A percentile compares a stretch with the other conserved stretches of the same genome.
These are phyloP conservation scores for Corythornis vintsioides DNA, from an alignment of 2,113 vertebrate species.

Conservation along the genomic window DNA sequence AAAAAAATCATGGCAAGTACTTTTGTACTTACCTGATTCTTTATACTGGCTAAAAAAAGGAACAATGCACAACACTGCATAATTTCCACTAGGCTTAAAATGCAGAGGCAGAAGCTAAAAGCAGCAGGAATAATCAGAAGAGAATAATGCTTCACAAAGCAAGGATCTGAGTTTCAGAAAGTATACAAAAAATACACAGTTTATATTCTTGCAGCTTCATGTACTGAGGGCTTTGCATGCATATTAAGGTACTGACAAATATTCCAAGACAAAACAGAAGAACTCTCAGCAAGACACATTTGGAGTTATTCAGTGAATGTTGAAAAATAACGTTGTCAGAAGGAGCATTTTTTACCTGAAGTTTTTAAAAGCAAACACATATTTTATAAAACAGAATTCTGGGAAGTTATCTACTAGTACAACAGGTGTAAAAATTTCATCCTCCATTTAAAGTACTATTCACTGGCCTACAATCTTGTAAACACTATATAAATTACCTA, in stretches of 20 bases:
- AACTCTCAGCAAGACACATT: neutral
- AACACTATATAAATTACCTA: neutral
- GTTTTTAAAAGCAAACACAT: neutral
- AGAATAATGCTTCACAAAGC: neutral
- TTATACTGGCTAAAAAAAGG: neutral
- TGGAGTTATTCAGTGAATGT: neutral
- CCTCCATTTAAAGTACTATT: neutral
- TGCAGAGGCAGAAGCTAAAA: neutral
- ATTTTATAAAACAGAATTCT: neutral
- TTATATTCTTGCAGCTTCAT: neutral
- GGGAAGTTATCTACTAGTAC: neutral
- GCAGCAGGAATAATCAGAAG: neutral
- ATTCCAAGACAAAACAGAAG: constrained; percentile 2
- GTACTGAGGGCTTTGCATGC: neutral
- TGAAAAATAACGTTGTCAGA: neutral
- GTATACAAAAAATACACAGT: neutral
- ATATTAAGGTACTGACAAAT: neutral
- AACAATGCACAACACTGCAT: neutral
- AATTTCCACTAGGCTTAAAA: neutral
- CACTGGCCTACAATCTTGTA: neutral
- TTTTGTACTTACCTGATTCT: neutral
- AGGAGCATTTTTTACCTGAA: neutral
- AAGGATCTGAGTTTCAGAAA: neutral
- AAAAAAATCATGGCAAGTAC: neutral
- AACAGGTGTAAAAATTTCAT: neutral